Evolutionary conservation across 2,888 invertebrate genomes (phyloP).

Genomic region (Clepsis dumicolana): DNA sequence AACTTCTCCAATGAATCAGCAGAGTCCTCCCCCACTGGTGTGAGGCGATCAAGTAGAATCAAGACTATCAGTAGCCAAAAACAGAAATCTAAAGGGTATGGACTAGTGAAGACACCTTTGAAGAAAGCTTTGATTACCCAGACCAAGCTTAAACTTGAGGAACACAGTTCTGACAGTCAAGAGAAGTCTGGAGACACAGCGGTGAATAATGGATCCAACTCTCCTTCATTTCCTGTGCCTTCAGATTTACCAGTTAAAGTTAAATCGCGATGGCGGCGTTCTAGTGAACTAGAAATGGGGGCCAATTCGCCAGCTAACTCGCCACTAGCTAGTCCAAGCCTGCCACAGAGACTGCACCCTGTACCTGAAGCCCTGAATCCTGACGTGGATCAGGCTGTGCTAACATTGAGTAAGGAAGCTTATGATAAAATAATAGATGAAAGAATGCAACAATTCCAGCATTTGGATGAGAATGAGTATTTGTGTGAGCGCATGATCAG

Average conservation of each 20-base stretch:
- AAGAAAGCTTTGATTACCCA: slow-evolving; percentile 81
- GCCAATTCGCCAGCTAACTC: slow-evolving; percentile 75
- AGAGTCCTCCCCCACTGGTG: slow-evolving; percentile 84
- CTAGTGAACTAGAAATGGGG: slow-evolving; percentile 90
- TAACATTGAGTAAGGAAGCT: slow-evolving; percentile 71
- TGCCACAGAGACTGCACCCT: slow-evolving; percentile 64
- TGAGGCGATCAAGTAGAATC: slow-evolving; percentile 91
- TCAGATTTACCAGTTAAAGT: slow-evolving; percentile 91
- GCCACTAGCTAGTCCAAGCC: slow-evolving; percentile 72
- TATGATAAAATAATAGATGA: slow-evolving; percentile 83
- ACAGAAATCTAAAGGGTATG: slow-evolving; percentile 88
- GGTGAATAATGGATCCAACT: slow-evolving; percentile 65
- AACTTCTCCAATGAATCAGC: slow-evolving; percentile 77
- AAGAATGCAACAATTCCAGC: slow-evolving; percentile 91
- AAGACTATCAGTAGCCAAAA: slow-evolving; percentile 90
- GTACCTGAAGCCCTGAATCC: slow-evolving; percentile 60
- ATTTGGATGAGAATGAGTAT: slow-evolving; percentile 95
- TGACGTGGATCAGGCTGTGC: slow-evolving; percentile 56
- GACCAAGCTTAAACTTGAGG: slow-evolving; percentile 85
- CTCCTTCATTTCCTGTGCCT: slow-evolving; percentile 76
- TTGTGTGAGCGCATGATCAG: slow-evolving; percentile 93
- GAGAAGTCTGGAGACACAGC: slow-evolving; percentile 65
- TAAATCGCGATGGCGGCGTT: slow-evolving; percentile 92
- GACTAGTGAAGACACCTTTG: slow-evolving; percentile 86
- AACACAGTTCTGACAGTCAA: slow-evolving; percentile 86